Percentiles rank a stretch among this genome's conserved stretches.
Evolutionary conservation across 2,797 vertebrate genomes (phyloP).

Genomic region (Enteromius viviparus): DNA sequence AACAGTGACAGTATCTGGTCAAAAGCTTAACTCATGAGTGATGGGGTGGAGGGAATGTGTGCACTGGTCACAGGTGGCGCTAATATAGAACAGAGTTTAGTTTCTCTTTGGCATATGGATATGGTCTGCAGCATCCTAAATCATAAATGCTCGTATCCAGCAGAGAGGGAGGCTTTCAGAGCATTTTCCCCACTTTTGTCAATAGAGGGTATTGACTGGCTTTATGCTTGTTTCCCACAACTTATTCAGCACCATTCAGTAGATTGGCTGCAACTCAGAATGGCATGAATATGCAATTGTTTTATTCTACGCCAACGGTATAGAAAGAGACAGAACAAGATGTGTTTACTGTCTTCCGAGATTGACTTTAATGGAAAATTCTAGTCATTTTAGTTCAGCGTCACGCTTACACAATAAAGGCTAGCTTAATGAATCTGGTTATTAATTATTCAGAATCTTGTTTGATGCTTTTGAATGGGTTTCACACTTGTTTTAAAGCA

Average conservation of each 20-base stretch:
- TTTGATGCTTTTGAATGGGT: background rate
- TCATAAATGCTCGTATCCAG: conserved; percentile 29
- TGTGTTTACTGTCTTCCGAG: background rate
- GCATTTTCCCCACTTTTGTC: background rate
- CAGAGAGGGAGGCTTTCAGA: background rate
- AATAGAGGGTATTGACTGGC: background rate
- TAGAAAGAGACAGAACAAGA: background rate
- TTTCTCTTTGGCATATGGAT: conserved; percentile 17
- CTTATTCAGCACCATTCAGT: background rate
- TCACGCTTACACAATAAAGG: background rate
- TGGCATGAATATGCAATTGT: conserved; percentile 5
- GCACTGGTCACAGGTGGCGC: conserved; percentile 31
- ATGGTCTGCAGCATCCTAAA: conserved; percentile 26
- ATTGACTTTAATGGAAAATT: background rate
- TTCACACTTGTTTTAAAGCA: background rate
- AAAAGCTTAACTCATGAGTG: background rate
- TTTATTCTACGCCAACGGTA: background rate
- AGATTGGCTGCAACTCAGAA: background rate
- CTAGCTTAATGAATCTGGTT: background rate
- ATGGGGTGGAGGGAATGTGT: conserved; percentile 1
- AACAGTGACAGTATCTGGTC: background rate
- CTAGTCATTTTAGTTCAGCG: background rate
- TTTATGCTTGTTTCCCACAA: background rate
- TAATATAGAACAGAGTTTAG: conserved; percentile 29
- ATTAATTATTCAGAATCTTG: background rate